Evolutionary conservation across 2,113 vertebrate genomes (phyloP).

Genomic region (Heloderma charlesbogerti): DNA sequence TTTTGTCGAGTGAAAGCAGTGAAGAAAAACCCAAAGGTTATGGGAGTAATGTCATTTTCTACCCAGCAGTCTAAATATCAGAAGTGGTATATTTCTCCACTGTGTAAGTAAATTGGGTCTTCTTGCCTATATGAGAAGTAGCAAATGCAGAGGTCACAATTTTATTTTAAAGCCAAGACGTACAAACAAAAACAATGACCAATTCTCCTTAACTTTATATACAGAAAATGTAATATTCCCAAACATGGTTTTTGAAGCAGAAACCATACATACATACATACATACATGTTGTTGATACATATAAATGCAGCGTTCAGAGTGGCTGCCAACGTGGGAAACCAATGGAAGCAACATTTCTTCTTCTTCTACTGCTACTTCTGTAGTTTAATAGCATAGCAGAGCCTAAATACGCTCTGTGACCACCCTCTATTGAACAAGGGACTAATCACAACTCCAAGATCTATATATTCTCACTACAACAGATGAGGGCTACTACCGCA

Average conservation of each 20-base stretch:
- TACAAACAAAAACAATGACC: background rate
- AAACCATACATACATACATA: background rate
- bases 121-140: background rate
- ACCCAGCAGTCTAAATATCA: background rate
- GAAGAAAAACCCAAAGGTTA: constrained; percentile 59
- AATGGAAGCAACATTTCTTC: background rate
- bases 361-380: background rate
- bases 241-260: constrained; percentile 19
- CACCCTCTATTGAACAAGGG: background rate
- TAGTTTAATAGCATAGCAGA: background rate
- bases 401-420: background rate
- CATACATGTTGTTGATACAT: background rate
- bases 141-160: constrained; percentile 1
- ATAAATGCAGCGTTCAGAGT: background rate
- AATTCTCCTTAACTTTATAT: background rate
- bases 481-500: background rate
- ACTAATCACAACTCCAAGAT: background rate
- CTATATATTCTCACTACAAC: background rate
- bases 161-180: constrained; percentile 5
- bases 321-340: background rate
- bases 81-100: constrained; percentile 31
- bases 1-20: constrained; percentile 53
- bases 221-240: fast-evolving
- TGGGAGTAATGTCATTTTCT: constrained; percentile 32
- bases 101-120: background rate